Evolutionary conservation across 2,113 vertebrate genomes (phyloP), one percentile per base, ranked within the genome.

Genomic region (Zosterops japonicus): DNA sequence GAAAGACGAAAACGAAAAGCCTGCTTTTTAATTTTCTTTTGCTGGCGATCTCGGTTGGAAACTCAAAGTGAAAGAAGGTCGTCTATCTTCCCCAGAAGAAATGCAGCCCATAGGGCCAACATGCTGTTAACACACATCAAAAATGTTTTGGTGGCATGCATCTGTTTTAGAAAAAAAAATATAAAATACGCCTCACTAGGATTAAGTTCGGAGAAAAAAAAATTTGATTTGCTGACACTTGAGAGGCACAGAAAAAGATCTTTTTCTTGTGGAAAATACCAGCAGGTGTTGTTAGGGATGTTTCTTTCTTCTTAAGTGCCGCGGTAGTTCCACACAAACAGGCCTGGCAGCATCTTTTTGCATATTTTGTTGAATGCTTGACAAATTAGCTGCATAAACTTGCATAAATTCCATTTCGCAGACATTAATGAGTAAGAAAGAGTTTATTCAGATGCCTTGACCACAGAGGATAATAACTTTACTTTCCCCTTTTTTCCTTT

Each of bases 11-110:
- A 95, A 86, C 9, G 53, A 97, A 94, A 93, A 96, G 93, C 46
- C 92, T 95, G 74, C 90, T 97, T 97, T 97, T 96, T 90, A 91
- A 96, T 97, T 96, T 89, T 81, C 94, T 94, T 89, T 97, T 94
- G 95, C 95, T 96, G 93, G 94, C 13, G 2, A 96, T 93, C 93
- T 89, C 75, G 44, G 83, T 91, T 97, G 96, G 97, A 97, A 97
- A 97, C 9, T 94, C 61, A 4, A 97, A 97, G 97, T 96, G 97
- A 85, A 83, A 95, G 95, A 93, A 97, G 96, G 93, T 96, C 42
- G 27, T 96, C 95, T 92, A 84, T 78, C 81, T 92, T 93, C 64
- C 76, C 25, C 64, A 67, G 72, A 88, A 91, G 75, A 95, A 95
- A 93, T 4, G 57, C 14, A 63, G 12, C 61, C 87, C 33, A 3